Evolutionary conservation across 2,888 invertebrate genomes (phyloP), one percentile per base, ranked within the genome.

Genomic region (Ashinkailepas kermadecensis): DNA sequence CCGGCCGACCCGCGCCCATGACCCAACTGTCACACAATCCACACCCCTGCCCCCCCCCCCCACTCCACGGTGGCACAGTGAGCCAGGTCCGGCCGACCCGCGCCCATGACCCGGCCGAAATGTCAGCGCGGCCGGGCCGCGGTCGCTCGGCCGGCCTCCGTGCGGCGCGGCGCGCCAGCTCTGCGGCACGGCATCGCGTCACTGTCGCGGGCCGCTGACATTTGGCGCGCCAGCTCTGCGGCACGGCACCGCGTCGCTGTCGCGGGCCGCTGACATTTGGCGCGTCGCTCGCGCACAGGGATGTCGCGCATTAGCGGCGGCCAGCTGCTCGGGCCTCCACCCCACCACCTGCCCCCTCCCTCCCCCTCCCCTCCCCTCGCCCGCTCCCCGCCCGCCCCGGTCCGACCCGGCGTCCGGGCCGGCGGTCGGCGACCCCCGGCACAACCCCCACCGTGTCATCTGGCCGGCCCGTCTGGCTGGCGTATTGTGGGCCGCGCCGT

Each of bases 321-420:
- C 62, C 64, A 64, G 64, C 64, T 64, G 64, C n/a, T n/a, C 64
- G n/a, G 15, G 4, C n/a, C n/a, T 21, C 64, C 64, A 64, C 64
- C 64, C 64, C 25, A 70, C 70, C 70, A 70, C 70, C 70, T 70
- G 70, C 70, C 39, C 70, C 70, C n/a, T 13, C 25, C 67, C 67
- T 39, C 39, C 13, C 70, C 15, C 39, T 15, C 25, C 25, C 23
- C 39, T 8, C 39, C 70, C 39, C 39, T 39, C 67, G 12, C 15
- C 70, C 39, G 39, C 39, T 39, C 39, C 39, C 39, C 39, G 39
- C 39, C 39, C 39, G 39, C 39, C 39, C 2, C 39, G 39, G 39
- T 39, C 2, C 39, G 39, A 39, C 25, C 25, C 39, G 13, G 70
- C 70, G 70, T 12, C 15, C 70, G 39, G 23, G 12, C 70, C 70